Evolutionary conservation across 2,888 invertebrate genomes (phyloP), one percentile per base, ranked within the genome.

Genomic region (Rapana venosa): DNA sequence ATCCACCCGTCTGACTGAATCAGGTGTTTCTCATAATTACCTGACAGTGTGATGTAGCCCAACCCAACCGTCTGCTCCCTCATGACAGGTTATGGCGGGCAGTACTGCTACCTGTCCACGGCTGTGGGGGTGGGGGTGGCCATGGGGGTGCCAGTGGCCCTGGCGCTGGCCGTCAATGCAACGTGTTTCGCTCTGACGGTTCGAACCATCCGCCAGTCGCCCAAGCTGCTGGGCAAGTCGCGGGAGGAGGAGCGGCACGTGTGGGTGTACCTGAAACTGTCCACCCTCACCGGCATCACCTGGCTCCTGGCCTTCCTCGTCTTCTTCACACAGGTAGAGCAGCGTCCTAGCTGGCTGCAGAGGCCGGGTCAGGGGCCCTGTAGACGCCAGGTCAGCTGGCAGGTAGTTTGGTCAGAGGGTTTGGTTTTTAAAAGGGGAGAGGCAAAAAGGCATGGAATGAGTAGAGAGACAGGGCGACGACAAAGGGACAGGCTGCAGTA

Each of bases 261-360:
- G 70, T 87, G 90, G 56, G 89, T 91, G 11, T 93, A 93, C 89
- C 87, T 91, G 32, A 92, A 92, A 77, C 87, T 93, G 84, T 93
- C 92, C 77, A 90, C 92, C 6, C 88, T 93, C 17, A 92, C 92
- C 2, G 93, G 93, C 61, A 70, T 92, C 70, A 91, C 90, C 36
- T 92, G 92, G 90, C 83, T 90, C 17, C 70, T 92, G 17, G 91
- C 89, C 30, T 90, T 91, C 47, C 47, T 91, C 17, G 91, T 91
- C 81, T 88, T 88, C 81, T 83, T 81, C 84, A 88, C 88, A 20
- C 36, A 88, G 88, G 88, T 88, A 20, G 32, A 32, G 15, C 30
- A 8, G 58, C 58, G 8, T 58, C 8, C n/a, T n/a, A n/a, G n/a
- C n/a, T n/a, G n/a, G n/a, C n/a, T n/a, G n/a, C n/a, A 61, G 61